Conservation (phyloP, 2,888 invertebrate genomes). For the Meiosimyza decipiens region DNA sequence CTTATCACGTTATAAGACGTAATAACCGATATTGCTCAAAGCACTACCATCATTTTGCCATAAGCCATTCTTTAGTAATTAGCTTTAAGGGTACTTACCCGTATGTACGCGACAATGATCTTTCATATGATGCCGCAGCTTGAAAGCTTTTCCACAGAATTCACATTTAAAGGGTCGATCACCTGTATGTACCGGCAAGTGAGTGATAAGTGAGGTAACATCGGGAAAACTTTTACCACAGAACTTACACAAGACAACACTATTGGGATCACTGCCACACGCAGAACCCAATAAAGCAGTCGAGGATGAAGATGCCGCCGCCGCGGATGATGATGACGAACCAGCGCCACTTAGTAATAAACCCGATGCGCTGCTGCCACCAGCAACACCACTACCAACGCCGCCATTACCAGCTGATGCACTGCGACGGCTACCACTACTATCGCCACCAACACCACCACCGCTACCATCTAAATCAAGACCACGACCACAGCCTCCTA, state of each 20-base stretch:
- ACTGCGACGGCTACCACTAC: constrained; percentile 46
- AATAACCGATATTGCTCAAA: too few relatives aligned
- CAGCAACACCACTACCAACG: constrained; percentile 44
- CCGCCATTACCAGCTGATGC: constrained; percentile 48
- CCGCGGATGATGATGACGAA: constrained; percentile 58
- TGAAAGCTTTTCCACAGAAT: constrained; percentile 94
- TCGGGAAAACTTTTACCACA: constrained; percentile 93
- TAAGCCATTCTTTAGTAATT: too few relatives aligned
- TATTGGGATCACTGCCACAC: constrained; percentile 72
- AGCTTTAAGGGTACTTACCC: constrained; percentile 68
- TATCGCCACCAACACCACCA: constrained; percentile 43
- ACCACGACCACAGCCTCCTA: constrained; percentile 50
- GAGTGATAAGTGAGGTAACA: constrained; percentile 87
- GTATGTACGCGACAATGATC: constrained; percentile 94
- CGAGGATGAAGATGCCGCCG: constrained; percentile 52
- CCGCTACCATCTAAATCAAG: constrained; percentile 53
- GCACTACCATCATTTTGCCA: too few relatives aligned
- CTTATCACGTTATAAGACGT: too few relatives aligned
- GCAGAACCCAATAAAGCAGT: constrained; percentile 58
- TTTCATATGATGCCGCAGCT: constrained; percentile 92
- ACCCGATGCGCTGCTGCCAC: constrained; percentile 46
- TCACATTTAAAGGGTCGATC: constrained; percentile 93
- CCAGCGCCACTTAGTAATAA: constrained; percentile 48
- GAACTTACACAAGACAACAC: constrained; percentile 90
- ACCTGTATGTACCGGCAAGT: constrained; percentile 89